phyloP scores from a whole-genome alignment of 92 coral and sea anemone genomes.

The Plumapathes pennacea region DNA sequence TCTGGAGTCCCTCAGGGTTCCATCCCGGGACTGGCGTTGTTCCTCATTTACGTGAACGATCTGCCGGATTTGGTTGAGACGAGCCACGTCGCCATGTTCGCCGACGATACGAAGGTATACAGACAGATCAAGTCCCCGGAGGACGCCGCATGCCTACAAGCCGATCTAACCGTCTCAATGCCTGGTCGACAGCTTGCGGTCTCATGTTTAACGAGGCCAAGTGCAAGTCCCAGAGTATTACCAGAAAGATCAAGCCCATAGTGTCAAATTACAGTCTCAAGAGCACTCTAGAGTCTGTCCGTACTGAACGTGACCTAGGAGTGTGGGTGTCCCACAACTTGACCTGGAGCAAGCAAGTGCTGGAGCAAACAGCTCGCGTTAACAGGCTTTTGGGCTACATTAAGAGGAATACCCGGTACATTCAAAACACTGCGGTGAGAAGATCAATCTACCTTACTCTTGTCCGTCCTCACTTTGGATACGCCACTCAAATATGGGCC shows the following conservation, averaged over 20 bases:
- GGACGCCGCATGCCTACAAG: background rate
- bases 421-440: conserved; percentile 5
- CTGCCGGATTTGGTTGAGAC: conserved; percentile 6
- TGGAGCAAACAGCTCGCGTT: conserved; percentile 15
- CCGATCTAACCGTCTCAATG: too few species aligned
- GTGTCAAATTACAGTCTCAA: conserved; percentile 3
- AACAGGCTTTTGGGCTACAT: conserved; percentile 28
- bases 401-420: conserved; percentile 15
- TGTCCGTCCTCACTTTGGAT: conserved; percentile 37
- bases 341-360: conserved; percentile 30
- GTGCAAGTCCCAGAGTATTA: conserved; percentile 14
- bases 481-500: conserved; percentile 54
- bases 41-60: conserved; percentile 25
- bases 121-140: background rate
- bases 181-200: too few species aligned
- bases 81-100: conserved; percentile 19
- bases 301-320: conserved; percentile 14
- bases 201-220: conserved; percentile 21
- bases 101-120: conserved; percentile 22
- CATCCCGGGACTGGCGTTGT: conserved; percentile 12
- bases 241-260: conserved; percentile 17
- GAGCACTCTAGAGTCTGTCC: conserved; percentile 12
- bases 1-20: conserved; percentile 37
- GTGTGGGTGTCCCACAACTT: conserved; percentile 9
- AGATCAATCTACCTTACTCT: conserved; percentile 21